Conservation (phyloP, 1,140 invertebrate species). For the Micrasema longulum region DNA sequence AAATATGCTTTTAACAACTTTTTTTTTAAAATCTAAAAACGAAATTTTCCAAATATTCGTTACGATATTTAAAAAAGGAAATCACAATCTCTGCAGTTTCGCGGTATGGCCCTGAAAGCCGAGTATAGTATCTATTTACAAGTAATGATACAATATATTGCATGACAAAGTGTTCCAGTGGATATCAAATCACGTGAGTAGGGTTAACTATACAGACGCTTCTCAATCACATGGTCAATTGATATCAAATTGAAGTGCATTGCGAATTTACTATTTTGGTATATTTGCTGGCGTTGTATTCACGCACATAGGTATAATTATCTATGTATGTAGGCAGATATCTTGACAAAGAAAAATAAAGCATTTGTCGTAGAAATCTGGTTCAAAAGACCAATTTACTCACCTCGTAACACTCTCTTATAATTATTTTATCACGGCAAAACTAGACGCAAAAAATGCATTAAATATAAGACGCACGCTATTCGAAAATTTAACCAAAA, state of each 20-base stretch:
- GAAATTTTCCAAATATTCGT: no score
- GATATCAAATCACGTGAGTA: constrained; percentile 19
- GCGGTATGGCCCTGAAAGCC: no score
- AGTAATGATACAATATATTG: no score
- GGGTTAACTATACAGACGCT: constrained; percentile 30
- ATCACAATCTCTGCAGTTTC: no score
- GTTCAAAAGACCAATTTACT: not conserved
- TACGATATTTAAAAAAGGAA: no score
- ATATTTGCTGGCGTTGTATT: not conserved
- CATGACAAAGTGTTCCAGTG: not conserved
- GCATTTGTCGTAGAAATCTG: not conserved
- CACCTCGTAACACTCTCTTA: not conserved
- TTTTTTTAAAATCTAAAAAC: no score
- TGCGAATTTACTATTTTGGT: constrained; percentile 2
- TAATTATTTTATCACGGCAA: not conserved
- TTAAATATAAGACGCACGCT: no score
- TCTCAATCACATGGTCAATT: constrained; percentile 27
- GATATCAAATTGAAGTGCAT: constrained; percentile 40
- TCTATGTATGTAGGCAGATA: not conserved
- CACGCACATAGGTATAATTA: not conserved
- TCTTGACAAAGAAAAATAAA: not conserved
- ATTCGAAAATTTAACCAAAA: no score
- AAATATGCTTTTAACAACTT: no score
- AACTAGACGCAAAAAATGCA: not conserved
- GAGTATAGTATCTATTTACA: no score